Base-by-base conservation (phyloP, 2,113 vertebrate genomes). In the Puffinus mauretanicus region DNA sequence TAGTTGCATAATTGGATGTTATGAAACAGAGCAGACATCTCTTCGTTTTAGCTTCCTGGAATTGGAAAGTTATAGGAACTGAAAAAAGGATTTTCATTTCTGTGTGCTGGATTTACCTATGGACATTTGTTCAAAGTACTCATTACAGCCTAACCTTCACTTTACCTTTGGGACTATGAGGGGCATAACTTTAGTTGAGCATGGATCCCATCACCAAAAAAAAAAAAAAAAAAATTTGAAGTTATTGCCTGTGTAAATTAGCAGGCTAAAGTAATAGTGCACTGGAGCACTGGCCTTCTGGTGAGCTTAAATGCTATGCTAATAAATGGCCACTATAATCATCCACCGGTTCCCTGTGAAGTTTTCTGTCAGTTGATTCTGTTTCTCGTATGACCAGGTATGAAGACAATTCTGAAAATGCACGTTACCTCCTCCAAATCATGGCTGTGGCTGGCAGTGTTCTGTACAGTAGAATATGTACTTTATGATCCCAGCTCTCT, bases 21-120 rank as follows among this genome's bases (percentile, higher is more conserved):
- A 87, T 58, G 40, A 95, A 96, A 94, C 75, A 92, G 84, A 93
- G 57, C 44, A 51, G 44, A 8, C 94, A 81, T 29, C 32, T 95
- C 40, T 79, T 80, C 44, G 16, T 22, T 80, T 84, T 90, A 86
- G 32, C 34, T 88, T 94, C 47, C 20, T 88, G 79, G 26, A 92
- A 79, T 2, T 78, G 24, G 27, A 47, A 88, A 82, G 73, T 69
- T 71, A 51, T 10, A 82, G 81, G 54, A 82, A 80, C 16, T 49
- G 30, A 51, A 82, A 93, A 78, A 83, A 29, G 6, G 2, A 46
- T 38, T 77, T 80, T 83, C 3, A 78, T 88, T 90, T 61, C 13
- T 57, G 2, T 92, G 83, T 84, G 20, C 64, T 94, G 61, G 36
- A 64, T 88, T 82, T 90, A 84, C 36, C 32, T 10, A 29, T 21